Conservation (phyloP, 2,113 vertebrate species). For the Macroglossus sobrinus region DNA sequence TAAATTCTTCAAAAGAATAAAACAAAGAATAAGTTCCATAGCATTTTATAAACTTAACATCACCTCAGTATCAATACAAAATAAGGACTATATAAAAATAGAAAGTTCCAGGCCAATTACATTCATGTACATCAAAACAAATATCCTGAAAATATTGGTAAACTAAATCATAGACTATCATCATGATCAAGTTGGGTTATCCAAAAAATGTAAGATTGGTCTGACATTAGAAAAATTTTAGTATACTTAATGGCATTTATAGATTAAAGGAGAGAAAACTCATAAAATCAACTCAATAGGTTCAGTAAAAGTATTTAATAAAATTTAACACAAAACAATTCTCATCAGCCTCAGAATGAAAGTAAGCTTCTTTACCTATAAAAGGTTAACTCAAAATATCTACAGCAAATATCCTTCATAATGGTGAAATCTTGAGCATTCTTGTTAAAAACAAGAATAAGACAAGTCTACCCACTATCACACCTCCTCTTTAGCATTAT, state of each 20-base stretch:
- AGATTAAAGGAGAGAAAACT: background rate
- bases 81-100: background rate
- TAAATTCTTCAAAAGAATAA: background rate
- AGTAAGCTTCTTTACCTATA: background rate
- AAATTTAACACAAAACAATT: background rate
- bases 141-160: background rate
- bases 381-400: background rate
- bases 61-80: background rate
- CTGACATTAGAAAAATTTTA: background rate
- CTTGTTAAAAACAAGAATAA: background rate
- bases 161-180: background rate
- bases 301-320: constrained; percentile 17
- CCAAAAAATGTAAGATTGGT: background rate
- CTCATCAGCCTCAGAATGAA: background rate
- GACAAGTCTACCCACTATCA: background rate
- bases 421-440: background rate
- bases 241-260: background rate
- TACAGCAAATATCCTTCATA: background rate
- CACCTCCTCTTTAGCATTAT: background rate
- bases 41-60: background rate
- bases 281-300: background rate
- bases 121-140: background rate
- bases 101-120: background rate
- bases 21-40: background rate
- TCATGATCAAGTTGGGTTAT: background rate